Evolutionary conservation across 2,888 invertebrate species (phyloP), one percentile per base, ranked within the genome.

Genomic region (Drosophila falleni): DNA sequence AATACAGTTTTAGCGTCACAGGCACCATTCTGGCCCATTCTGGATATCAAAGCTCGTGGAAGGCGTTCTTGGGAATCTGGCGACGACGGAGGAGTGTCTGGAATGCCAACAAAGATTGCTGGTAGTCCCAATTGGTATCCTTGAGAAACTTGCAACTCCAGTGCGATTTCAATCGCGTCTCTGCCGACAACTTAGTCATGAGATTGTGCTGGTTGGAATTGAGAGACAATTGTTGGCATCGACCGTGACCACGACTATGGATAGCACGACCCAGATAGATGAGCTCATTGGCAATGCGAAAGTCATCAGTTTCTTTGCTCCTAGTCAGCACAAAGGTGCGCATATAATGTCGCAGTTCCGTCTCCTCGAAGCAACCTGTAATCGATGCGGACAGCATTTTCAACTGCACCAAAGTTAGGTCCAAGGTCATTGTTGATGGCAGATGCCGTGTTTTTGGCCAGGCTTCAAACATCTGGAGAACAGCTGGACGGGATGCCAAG

Each of bases 41-140:
- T 15, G 16, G 19, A 39, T 9, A 39, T 47, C 63, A 31, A 31
- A 42, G 41, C 35, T 9, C n/a, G 23, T 8, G 2, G 54, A 74
- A 79, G 3, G 80, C 76, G 13, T 33, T 54, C 1, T 46, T 44
- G 50, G 80, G 76, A 42, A 76, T 51, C 60, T 62, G 35, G 15
- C 41, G 33, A 8, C 35, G 58, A 0, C 61, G 61, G 13, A 53
- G 39, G 31, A 59, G 61, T 5, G 50, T 54, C 15, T 74, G 41
- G 35, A 76, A 76, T 13, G 76, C 76, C 55, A 79, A 35, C 50
- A 69, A 13, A 3, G 76, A 64, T 41, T 76, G 76, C 42, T 62
- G 60, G 33, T 79, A 76, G 62, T 76, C 75, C 76, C 76, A 76
- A 37, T 76, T 79, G 29, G 75, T 79, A 19, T 76, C 69, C 31